Evolutionary conservation across 2,113 vertebrate genomes (phyloP).

Genomic region (Acrocephalus kingi): DNA sequence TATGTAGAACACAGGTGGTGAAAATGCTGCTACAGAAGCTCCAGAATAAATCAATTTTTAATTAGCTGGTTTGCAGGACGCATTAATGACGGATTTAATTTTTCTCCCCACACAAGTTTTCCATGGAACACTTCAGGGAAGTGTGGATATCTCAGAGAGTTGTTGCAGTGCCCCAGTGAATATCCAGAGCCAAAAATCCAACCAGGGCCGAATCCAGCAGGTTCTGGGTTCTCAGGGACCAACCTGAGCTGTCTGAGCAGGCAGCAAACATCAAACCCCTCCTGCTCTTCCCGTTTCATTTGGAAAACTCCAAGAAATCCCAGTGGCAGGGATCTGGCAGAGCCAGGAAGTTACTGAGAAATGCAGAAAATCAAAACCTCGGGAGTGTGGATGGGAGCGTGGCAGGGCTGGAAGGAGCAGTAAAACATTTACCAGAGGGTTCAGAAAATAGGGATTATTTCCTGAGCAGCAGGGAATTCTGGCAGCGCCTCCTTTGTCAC

Average conservation of each 20-base stretch:
- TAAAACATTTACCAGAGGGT: not conserved
- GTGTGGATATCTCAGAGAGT: not conserved
- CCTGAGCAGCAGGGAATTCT: not conserved
- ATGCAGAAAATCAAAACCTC: not conserved
- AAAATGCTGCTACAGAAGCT: not conserved
- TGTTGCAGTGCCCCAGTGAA: too few species aligned
- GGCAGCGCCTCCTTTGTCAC: not conserved
- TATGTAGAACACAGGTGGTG: not conserved
- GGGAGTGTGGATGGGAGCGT: not conserved
- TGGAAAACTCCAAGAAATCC: not conserved
- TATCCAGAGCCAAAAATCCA: not conserved
- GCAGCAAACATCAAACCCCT: not conserved
- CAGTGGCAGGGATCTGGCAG: not conserved
- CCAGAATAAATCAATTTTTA: not conserved
- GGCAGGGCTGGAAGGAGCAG: not conserved
- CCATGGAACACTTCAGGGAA: rapidly evolving
- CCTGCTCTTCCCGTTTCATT: not conserved
- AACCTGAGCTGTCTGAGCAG: not conserved
- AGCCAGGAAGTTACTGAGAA: not conserved
- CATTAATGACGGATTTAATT: not conserved
- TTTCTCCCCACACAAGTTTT: not conserved
- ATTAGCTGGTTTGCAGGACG: not conserved
- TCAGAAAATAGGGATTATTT: not conserved
- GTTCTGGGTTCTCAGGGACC: not conserved
- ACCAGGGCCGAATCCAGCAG: not conserved